phyloP scores from a whole-genome alignment of 2,888 invertebrate species.

The Drosophila neutralis region DNA sequence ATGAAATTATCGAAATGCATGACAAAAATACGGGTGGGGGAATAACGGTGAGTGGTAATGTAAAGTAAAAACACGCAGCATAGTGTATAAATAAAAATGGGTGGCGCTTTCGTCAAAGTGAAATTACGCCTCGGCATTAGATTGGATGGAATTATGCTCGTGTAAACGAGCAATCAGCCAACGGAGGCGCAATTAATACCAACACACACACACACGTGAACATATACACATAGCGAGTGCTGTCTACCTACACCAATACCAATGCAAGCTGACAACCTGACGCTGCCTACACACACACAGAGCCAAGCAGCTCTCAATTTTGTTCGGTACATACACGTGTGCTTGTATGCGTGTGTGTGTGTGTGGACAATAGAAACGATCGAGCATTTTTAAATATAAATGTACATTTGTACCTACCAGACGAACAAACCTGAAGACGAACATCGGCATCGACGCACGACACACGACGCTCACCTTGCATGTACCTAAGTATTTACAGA shows the following conservation, averaged over 20 bases:
- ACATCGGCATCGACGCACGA: constrained; percentile 17
- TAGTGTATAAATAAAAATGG: constrained; percentile 57
- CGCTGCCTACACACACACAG: constrained; percentile 51
- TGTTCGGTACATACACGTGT: constrained; percentile 6
- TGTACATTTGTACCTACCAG: constrained; percentile 12
- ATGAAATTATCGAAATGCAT: constrained; percentile 68
- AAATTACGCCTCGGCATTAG: constrained; percentile 81
- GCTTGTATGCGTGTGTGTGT: neutral
- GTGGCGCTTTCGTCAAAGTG: constrained; percentile 72
- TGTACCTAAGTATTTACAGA: constrained; percentile 20
- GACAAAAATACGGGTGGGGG: neutral
- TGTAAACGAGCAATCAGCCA: constrained; percentile 66
- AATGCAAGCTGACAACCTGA: constrained; percentile 49
- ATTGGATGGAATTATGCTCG: constrained; percentile 75
- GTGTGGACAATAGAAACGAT: constrained; percentile 73
- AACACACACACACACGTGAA: constrained; percentile 29
- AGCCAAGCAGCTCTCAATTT: constrained; percentile 7
- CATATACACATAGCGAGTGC: constrained; percentile 11
- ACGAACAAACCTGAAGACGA: constrained; percentile 39
- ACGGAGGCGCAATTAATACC: constrained; percentile 67
- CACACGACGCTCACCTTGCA: constrained; percentile 54
- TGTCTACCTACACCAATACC: constrained; percentile 48
- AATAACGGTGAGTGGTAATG: neutral
- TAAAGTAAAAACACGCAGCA: constrained; percentile 4
- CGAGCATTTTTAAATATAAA: constrained; percentile 43